Percentiles rank a stretch among this genome's conserved stretches.
phyloP scores from a whole-genome alignment of 2,113 vertebrate genomes.

The Cynocephalus volans region DNA sequence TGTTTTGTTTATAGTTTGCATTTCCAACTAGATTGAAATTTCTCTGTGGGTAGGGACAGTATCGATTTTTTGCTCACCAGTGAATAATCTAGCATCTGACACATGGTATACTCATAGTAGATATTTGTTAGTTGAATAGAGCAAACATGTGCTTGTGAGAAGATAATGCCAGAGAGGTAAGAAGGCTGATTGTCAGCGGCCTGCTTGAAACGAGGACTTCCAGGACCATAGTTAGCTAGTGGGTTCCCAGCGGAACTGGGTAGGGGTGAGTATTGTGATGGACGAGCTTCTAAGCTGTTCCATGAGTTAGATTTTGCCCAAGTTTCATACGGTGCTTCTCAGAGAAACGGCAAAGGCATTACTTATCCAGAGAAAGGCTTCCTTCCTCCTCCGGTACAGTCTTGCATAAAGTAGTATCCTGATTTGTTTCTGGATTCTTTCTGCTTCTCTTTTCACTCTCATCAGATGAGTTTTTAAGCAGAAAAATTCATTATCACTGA shows the following conservation, averaged over 20 bases:
- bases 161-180: neutral
- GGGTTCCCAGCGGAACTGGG: neutral
- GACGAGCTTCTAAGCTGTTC: neutral
- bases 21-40: neutral
- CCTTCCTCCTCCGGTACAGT: neutral
- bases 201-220: neutral
- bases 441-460: neutral
- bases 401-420: neutral
- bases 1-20: neutral
- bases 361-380: neutral
- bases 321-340: neutral
- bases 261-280: neutral
- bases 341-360: neutral
- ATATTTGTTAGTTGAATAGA: neutral
- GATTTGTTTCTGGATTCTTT: slow-evolving; percentile 13
- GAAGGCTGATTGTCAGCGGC: neutral
- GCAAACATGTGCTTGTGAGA: neutral
- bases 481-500: neutral
- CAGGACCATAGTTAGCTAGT: neutral
- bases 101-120: neutral
- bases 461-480: neutral
- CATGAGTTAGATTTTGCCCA: neutral
- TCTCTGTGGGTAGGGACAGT: neutral
- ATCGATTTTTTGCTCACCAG: neutral
- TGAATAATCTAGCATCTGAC: neutral